A percentile compares a stretch with the other conserved stretches of the same genome.
phyloP scores from a whole-genome alignment of 2,113 vertebrate genomes.

The Oncorhynchus tshawytscha region DNA sequence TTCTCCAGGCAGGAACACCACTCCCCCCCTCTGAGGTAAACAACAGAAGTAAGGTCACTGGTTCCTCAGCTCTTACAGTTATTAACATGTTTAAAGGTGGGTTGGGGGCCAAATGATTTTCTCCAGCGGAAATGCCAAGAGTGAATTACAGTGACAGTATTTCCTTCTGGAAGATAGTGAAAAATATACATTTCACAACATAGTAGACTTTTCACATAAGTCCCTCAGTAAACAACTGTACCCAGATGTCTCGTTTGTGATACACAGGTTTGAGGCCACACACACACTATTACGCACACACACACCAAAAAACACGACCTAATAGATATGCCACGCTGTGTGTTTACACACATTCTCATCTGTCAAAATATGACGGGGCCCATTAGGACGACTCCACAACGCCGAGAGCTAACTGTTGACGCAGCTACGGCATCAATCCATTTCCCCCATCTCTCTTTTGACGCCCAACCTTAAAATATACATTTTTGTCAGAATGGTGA shows the following conservation, averaged over 20 bases:
- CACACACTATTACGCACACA: conserved; percentile 19
- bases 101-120: conserved; percentile 13
- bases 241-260: conserved; percentile 58
- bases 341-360: conserved; percentile 60
- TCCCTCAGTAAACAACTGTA: conserved; percentile 24
- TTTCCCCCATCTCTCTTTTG: conserved; percentile 20
- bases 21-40: conserved; percentile 4
- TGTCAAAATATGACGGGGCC: conserved; percentile 66
- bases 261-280: conserved; percentile 57
- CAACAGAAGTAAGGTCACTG: conserved; percentile 15
- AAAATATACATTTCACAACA: not conserved
- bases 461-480: conserved; percentile 74
- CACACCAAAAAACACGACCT: conserved; percentile 26
- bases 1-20: not conserved
- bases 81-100: conserved; percentile 22
- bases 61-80: conserved; percentile 9
- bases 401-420: conserved; percentile 71
- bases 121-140: conserved; percentile 9
- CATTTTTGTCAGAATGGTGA: conserved; percentile 55
- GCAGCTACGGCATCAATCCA: conserved; percentile 42
- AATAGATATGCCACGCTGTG: conserved; percentile 38
- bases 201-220: too few relatives aligned
- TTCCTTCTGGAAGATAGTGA: not conserved
- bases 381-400: conserved; percentile 63
- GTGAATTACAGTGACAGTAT: not conserved